phyloP scores from a whole-genome alignment of 2,113 vertebrate species.

The Sphaerodactylus townsendi region DNA sequence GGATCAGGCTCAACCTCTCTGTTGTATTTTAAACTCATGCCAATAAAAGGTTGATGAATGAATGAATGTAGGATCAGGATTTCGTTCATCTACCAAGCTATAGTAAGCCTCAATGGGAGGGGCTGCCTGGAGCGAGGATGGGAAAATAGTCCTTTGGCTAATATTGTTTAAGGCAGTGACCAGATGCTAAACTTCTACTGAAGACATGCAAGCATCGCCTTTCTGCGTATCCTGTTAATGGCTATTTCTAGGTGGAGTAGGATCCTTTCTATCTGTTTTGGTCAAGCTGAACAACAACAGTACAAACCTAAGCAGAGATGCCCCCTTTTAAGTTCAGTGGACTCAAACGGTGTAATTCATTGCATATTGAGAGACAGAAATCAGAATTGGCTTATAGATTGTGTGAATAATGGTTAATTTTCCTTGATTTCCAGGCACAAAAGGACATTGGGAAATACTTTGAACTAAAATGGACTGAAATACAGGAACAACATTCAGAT shows the following conservation, averaged over 20 bases:
- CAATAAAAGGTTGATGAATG: no score
- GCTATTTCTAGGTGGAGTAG: not conserved
- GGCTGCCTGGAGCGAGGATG: not conserved
- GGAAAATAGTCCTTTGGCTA: not conserved
- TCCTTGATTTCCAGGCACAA: constrained; percentile 38
- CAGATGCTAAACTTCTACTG: not conserved
- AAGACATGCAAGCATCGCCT: not conserved
- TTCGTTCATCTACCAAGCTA: constrained; percentile 3
- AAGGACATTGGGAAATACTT: constrained; percentile 4
- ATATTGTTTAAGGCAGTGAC: no score
- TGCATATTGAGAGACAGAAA: not conserved
- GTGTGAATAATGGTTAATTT: not conserved
- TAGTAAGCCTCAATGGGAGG: not conserved
- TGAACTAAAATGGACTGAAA: constrained; percentile 25
- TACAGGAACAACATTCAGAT: not conserved
- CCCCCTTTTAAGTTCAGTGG: no score
- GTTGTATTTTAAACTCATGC: no score
- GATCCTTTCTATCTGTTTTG: no score
- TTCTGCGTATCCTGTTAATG: not conserved
- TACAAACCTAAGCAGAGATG: no score
- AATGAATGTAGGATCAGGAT: no score
- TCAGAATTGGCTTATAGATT: not conserved
- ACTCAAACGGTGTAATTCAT: no score
- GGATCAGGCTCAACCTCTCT: no score
- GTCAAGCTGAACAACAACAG: not conserved